Conservation (phyloP, 2,888 invertebrate species). For the Gerosis bhagava region DNA sequence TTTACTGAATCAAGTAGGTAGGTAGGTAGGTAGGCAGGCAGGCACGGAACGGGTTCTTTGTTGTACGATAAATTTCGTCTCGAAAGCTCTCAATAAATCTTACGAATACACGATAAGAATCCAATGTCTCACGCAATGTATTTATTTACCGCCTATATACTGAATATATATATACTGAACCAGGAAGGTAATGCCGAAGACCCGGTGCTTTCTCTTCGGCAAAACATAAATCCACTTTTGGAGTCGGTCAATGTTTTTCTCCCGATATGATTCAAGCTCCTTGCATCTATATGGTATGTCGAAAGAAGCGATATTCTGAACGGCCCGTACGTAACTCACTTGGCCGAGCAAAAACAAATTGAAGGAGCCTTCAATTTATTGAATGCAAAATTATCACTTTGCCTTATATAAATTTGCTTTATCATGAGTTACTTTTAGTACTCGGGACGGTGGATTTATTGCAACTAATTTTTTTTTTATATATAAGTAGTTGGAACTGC, state of each 20-base stretch:
- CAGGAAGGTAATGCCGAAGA: slow-evolving; percentile 60
- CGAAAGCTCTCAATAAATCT: slow-evolving; percentile 77
- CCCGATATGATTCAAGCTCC: slow-evolving; percentile 41
- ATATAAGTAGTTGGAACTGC: not conserved
- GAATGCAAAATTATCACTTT: slow-evolving; percentile 51
- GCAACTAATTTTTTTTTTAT: slow-evolving; percentile 25
- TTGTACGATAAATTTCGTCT: slow-evolving; percentile 69
- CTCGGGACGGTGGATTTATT: slow-evolving; percentile 42
- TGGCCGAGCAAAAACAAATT: slow-evolving; percentile 45
- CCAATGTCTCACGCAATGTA: slow-evolving; percentile 77
- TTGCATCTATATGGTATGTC: slow-evolving; percentile 40
- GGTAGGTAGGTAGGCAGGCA: too few relatives aligned
- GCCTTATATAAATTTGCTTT: slow-evolving; percentile 54
- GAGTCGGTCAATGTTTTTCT: slow-evolving; percentile 37
- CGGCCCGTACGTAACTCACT: slow-evolving; percentile 28
- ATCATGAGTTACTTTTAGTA: slow-evolving; percentile 53
- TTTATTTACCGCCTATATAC: slow-evolving; percentile 59
- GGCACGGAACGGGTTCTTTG: slow-evolving; percentile 77
- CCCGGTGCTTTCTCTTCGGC: slow-evolving; percentile 50
- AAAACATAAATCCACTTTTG: slow-evolving; percentile 36
- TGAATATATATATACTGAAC: slow-evolving; percentile 43
- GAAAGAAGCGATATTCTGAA: slow-evolving; percentile 34
- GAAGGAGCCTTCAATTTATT: slow-evolving; percentile 50
- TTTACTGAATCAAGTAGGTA: slow-evolving; percentile 76
- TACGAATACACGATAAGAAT: slow-evolving; percentile 75